A percentile compares a stretch with the other conserved stretches of the same genome.
phyloP scores from a whole-genome alignment of 2,113 vertebrate species.

The Otocyon megalotis region DNA sequence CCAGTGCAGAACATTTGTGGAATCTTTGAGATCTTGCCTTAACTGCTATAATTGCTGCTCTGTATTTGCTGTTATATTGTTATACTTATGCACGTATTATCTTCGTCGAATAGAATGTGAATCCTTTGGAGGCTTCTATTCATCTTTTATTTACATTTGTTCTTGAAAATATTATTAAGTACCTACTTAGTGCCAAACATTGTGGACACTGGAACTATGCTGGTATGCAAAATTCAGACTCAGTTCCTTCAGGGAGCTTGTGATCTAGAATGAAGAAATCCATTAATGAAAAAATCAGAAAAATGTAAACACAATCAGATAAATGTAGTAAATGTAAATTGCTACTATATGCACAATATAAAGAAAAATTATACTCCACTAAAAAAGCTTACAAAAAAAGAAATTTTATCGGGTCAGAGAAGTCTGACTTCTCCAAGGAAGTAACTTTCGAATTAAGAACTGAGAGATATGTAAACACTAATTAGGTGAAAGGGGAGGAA shows the following conservation, averaged over 20 bases:
- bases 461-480: conserved; percentile 30
- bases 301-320: conserved; percentile 7
- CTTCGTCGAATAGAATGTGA: conserved; percentile 17
- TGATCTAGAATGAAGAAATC: background rate
- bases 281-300: background rate
- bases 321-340: conserved; percentile 23
- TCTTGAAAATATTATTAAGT: conserved; percentile 53
- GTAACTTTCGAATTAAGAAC: conserved; percentile 18
- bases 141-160: conserved; percentile 40
- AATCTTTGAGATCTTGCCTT: conserved; percentile 47
- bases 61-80: conserved; percentile 18
- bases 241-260: background rate
- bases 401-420: conserved; percentile 17
- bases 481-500: conserved; percentile 25
- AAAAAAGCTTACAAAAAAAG: background rate
- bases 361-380: conserved; percentile 3
- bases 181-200: conserved; percentile 26
- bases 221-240: conserved; percentile 6
- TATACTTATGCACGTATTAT: conserved; percentile 9
- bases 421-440: conserved; percentile 16
- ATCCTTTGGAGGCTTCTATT: background rate
- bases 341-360: background rate
- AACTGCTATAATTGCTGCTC: background rate
- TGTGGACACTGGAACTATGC: background rate
- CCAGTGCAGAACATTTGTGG: background rate